phyloP scores from a whole-genome alignment of 2,888 invertebrate genomes.

The Pardosa pseudoannulata region DNA sequence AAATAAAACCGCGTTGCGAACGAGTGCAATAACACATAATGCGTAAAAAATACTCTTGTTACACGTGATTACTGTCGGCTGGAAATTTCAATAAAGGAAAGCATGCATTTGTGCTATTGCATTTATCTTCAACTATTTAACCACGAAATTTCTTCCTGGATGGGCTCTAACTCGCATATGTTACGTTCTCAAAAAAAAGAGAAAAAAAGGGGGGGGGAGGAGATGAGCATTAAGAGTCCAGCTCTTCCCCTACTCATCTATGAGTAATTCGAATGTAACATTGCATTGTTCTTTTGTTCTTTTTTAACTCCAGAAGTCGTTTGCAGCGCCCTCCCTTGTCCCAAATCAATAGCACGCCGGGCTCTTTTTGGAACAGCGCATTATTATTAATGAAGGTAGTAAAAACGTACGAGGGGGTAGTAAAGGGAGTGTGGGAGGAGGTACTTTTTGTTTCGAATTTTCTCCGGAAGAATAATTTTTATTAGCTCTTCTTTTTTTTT shows the following conservation, averaged over 20 bases:
- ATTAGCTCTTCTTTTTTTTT: not conserved
- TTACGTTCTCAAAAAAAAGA: not conserved
- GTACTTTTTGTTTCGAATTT: slow-evolving; percentile 2
- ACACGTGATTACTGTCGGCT: no score
- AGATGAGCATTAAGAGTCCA: not conserved
- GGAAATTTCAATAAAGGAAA: no score
- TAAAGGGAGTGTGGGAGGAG: not conserved
- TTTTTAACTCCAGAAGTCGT: slow-evolving; percentile 5
- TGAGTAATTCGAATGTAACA: slow-evolving; percentile 9
- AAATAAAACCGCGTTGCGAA: no score
- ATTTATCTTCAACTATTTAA: no score
- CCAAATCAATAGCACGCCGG: not conserved
- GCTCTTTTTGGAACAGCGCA: not conserved
- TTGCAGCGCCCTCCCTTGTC: not conserved
- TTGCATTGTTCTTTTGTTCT: not conserved
- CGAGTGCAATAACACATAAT: no score
- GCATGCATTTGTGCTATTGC: no score
- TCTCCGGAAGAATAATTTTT: not conserved
- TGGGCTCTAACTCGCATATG: no score
- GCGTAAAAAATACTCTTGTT: no score
- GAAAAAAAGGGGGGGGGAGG: not conserved
- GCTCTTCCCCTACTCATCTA: not conserved
- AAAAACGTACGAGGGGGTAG: not conserved
- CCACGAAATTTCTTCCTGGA: no score
- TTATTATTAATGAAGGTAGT: slow-evolving; percentile 17